Evolutionary conservation across 2,113 vertebrate genomes (phyloP).

Genomic region (Benitochromis conjunctus): DNA sequence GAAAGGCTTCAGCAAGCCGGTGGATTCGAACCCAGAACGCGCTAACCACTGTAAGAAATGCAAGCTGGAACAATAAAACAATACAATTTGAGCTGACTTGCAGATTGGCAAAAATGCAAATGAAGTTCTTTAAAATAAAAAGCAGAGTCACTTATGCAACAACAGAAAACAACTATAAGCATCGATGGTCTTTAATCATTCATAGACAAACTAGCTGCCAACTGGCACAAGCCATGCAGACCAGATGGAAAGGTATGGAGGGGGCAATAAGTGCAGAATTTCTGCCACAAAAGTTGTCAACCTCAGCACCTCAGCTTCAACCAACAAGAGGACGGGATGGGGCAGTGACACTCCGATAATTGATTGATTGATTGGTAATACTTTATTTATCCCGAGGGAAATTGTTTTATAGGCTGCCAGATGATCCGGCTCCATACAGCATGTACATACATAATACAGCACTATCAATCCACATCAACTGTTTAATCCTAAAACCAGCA

Average conservation of each 20-base stretch:
- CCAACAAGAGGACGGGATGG: background rate
- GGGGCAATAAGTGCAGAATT: background rate
- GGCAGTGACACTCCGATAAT: background rate
- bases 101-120: background rate
- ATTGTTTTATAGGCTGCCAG: too few species aligned
- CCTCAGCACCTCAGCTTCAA: background rate
- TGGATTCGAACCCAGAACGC: background rate
- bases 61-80: background rate
- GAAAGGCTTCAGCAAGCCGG: background rate
- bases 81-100: background rate
- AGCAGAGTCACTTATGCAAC: background rate
- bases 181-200: background rate
- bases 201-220: background rate
- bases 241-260: background rate
- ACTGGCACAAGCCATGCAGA: background rate
- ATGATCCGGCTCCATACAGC: too few species aligned
- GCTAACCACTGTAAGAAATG: background rate
- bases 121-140: background rate
- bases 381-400: too few species aligned
- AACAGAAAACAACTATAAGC: background rate
- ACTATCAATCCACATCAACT: background rate
- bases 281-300: background rate
- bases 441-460: background rate
- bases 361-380: too few species aligned
- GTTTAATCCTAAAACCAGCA: background rate